Evolutionary conservation across 1,140 invertebrate species (phyloP).

Genomic region (Arion vulgaris): DNA sequence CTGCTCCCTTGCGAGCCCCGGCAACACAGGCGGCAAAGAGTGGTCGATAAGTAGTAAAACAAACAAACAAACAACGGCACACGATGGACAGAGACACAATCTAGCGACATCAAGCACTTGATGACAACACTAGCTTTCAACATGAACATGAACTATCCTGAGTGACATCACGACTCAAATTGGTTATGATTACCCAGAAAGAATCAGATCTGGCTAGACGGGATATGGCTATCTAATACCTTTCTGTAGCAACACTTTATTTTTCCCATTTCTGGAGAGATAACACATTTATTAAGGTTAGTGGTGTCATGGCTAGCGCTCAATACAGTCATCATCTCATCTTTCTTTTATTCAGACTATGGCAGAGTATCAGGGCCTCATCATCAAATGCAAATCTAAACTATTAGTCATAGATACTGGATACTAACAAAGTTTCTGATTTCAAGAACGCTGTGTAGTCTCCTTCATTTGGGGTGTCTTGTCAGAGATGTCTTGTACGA

Average conservation of each 20-base stretch:
- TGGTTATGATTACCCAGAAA: conserved; percentile 31
- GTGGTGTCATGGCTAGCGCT: not conserved
- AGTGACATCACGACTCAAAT: conserved; percentile 18
- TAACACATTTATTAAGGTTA: conserved; percentile 35
- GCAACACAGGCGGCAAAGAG: no score
- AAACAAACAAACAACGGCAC: no score
- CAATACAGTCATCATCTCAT: not conserved
- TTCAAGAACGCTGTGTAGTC: not conserved
- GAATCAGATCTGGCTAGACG: not conserved
- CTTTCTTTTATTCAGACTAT: not conserved
- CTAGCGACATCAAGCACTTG: no score
- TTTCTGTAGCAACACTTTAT: conserved; percentile 23
- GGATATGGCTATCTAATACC: not conserved
- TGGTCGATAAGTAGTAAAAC: no score
- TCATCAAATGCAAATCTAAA: conserved; percentile 35
- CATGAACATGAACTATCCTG: not conserved
- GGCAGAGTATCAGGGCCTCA: conserved; percentile 11
- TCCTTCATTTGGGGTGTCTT: no score
- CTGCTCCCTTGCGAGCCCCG: no score
- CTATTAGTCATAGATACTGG: conserved; percentile 14
- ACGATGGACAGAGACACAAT: no score
- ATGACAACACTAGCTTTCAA: not conserved
- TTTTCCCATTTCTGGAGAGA: conserved; percentile 9
- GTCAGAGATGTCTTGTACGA: no score
- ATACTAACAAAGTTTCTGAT: not conserved